A percentile compares a stretch with the other conserved stretches of the same genome.
phyloP scores from a whole-genome alignment of 2,888 invertebrate genomes.

The Eumerus sabulonum region DNA sequence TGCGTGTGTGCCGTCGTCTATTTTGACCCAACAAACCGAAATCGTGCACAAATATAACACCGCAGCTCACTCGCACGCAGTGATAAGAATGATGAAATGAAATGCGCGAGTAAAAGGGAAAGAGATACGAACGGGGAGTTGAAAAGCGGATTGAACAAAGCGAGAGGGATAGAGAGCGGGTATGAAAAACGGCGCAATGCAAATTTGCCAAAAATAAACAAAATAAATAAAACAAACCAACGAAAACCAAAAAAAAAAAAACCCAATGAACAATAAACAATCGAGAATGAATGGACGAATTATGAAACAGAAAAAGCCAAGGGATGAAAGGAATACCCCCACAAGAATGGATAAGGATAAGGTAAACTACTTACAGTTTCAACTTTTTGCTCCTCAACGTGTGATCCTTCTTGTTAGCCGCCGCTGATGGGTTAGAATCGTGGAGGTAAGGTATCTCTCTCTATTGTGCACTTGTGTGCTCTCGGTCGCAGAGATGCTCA shows the following conservation, averaged over 20 bases:
- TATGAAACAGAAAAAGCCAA: constrained; percentile 24
- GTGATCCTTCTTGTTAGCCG: constrained; percentile 4
- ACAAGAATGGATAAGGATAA: background rate
- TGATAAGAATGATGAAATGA: no score
- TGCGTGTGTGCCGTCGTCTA: constrained; percentile 2
- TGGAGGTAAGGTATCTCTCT: background rate
- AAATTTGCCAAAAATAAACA: constrained; percentile 36
- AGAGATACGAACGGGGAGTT: no score
- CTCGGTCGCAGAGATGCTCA: no score
- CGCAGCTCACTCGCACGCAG: background rate
- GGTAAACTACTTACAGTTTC: constrained; percentile 31
- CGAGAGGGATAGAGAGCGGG: background rate
- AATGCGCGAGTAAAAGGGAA: no score
- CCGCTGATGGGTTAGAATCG: no score
- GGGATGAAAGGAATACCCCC: constrained; percentile 9
- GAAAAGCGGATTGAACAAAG: no score
- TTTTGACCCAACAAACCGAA: constrained; percentile 2
- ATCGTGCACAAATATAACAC: background rate
- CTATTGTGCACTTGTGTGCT: constrained; percentile 20
- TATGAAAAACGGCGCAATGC: constrained; percentile 23
- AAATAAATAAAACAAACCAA: constrained; percentile 4
- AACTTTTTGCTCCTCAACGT: constrained; percentile 10
- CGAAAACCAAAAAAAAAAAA: background rate
- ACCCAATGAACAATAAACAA: background rate
- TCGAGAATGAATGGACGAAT: background rate